Percentiles rank a stretch among this genome's conserved stretches.
Evolutionary conservation across 2,113 vertebrate species (phyloP).

Genomic region (Cyphomyrus discorhynchus): DNA sequence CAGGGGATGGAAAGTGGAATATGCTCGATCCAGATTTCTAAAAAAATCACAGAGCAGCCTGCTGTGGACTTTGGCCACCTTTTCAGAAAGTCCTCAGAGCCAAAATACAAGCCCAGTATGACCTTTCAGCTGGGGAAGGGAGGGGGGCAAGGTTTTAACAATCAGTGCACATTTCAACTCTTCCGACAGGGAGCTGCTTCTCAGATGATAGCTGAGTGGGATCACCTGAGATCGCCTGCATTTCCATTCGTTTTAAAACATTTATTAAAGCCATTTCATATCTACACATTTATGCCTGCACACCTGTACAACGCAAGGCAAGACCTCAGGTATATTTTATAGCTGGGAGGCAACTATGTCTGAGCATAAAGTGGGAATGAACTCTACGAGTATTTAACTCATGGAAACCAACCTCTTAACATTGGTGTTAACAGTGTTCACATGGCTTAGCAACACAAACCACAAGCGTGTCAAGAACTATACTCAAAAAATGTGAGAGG

Average conservation of each 20-base stretch:
- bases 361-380: neutral
- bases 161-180: neutral
- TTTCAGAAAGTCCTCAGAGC: neutral
- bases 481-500: neutral
- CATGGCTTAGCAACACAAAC: neutral
- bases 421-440: neutral
- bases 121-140: neutral
- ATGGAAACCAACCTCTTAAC: neutral
- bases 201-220: neutral
- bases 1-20: neutral
- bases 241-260: neutral
- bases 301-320: neutral
- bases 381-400: neutral
- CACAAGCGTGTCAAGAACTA: neutral
- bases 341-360: neutral
- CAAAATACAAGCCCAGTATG: neutral
- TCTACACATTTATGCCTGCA: neutral
- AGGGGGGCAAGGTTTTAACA: neutral
- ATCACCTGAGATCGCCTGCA: neutral
- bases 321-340: neutral
- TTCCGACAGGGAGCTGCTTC: neutral
- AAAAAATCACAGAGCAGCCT: neutral
- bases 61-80: neutral
- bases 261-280: neutral
- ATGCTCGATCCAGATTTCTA: neutral